Evolutionary conservation across 30 jellyfish, hydroid and myxozoan genomes (phyloP), one percentile per base, ranked within the genome.

Genomic region (Aurelia aurita complex sp. Pacific): DNA sequence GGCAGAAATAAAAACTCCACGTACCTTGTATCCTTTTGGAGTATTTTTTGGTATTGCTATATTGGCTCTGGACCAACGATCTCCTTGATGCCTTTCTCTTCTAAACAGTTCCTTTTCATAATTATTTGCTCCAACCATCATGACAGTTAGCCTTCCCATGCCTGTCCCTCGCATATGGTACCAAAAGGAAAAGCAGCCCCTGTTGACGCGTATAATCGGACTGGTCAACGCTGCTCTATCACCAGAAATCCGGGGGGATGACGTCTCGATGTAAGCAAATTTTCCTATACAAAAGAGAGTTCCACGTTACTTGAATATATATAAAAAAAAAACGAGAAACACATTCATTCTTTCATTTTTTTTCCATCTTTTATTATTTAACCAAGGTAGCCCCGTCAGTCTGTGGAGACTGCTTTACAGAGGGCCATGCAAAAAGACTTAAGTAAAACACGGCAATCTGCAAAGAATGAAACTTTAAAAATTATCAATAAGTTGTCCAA

Each of bases 161-260:
- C 92, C 84, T 43, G 79, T 29, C 17, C 98, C 98, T 17, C 77
- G 61, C 98, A 92, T 92, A 67, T 92, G 92, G 61, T 92, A 92
- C 98, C 98, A 92, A 68, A 92, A 82, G 16, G 80, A 64, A 23
- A 92, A 69, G 85, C 98, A 92, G 80, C 98, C 98, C n/a, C 81
- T 46, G 32, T 64, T 59, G 5, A 64, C 64, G 16, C 69, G 62
- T 33, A 92, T 23, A 35, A 53, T 38, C 55, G 97, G 97, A 43
- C 97, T 80, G 1, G 53, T 34, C 33, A 92, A 74, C 1, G 51
- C 35, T 3, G 98, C 98, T 40, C 88, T 82, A 60, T 92, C 97
- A 2, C 96, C 84, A 12, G 80, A 65, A 9, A 79, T 73, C 2
- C 97, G 85, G 17, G 97, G 96, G 19, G 82, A 67, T 36, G 98